Conservation (phyloP, 2,888 invertebrate species). For the Alviniconcha strummeri region DNA sequence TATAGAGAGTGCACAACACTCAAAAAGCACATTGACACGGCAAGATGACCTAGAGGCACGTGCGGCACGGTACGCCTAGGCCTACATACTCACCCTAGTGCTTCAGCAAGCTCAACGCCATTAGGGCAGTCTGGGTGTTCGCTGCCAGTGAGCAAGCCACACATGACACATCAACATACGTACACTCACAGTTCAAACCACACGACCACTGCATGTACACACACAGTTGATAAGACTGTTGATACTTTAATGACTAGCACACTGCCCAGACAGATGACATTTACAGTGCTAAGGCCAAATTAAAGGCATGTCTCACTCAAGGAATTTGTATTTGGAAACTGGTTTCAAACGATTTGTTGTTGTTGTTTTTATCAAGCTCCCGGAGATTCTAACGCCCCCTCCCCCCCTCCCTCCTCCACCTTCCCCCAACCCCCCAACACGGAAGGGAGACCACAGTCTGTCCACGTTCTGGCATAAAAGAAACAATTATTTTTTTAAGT, state of each 20-base stretch:
- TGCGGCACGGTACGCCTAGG: background rate
- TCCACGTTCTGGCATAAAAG: too few relatives aligned
- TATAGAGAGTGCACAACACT: background rate
- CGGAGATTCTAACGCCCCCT: too few relatives aligned
- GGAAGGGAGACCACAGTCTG: too few relatives aligned
- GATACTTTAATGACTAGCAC: background rate
- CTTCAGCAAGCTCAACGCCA: slow-evolving; percentile 14
- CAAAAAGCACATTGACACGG: background rate
- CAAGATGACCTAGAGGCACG: slow-evolving; percentile 5
- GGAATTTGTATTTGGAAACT: too few relatives aligned
- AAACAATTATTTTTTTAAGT: too few relatives aligned
- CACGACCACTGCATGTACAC: background rate
- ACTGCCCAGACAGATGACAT: background rate
- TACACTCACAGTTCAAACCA: background rate
- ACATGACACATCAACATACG: slow-evolving; percentile 19
- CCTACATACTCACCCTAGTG: slow-evolving; percentile 26
- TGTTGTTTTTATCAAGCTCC: too few relatives aligned
- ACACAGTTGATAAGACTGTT: background rate
- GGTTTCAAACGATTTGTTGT: too few relatives aligned
- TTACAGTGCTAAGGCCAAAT: background rate
- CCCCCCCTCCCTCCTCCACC: too few relatives aligned
- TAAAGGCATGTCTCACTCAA: background rate
- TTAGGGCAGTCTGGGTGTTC: slow-evolving; percentile 19
- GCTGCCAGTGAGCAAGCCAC: slow-evolving; percentile 18
- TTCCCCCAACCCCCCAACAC: too few relatives aligned